Conservation (phyloP, 2,797 vertebrate species). For the Alauda arvensis region DNA sequence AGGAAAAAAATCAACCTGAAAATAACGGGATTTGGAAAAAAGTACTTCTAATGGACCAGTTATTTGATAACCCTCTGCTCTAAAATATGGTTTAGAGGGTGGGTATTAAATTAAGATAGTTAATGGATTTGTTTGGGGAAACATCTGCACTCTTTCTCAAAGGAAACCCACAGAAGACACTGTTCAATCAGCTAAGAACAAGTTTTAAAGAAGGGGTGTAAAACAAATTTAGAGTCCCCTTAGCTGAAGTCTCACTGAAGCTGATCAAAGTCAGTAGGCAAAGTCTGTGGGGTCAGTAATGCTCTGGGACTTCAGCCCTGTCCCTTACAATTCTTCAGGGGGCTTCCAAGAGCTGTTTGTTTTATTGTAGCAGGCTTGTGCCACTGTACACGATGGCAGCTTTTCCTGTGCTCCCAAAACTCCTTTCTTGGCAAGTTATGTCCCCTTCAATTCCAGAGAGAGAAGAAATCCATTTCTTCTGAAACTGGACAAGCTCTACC, state of each 20-base stretch:
- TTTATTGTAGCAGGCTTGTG: neutral
- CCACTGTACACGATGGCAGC: accelerated
- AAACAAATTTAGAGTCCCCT: neutral
- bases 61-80: neutral
- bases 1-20: neutral
- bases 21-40: neutral
- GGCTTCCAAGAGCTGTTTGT: neutral
- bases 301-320: neutral
- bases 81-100: neutral
- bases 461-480: neutral
- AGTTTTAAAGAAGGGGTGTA: neutral
- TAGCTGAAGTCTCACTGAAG: neutral
- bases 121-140: neutral
- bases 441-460: neutral
- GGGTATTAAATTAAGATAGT: neutral
- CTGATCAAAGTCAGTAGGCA: neutral
- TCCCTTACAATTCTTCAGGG: neutral
- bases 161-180: neutral
- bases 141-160: neutral
- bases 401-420: neutral
- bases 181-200: neutral
- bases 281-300: neutral
- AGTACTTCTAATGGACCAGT: neutral
- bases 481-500: neutral
- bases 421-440: neutral